Conservation (phyloP, 2,797 vertebrate species). For the Rhinella marina region DNA sequence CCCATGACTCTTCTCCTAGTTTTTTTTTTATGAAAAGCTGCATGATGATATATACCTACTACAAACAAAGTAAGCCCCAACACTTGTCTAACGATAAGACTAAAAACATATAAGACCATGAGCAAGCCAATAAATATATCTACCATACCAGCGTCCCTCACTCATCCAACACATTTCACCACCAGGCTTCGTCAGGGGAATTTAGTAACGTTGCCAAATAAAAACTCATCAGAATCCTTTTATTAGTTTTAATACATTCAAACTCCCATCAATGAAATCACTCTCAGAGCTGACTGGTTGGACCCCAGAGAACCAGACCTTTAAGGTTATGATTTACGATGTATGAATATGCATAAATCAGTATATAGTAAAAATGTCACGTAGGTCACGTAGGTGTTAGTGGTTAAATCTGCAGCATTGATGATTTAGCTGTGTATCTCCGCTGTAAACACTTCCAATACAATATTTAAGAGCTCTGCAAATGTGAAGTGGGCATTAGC, state of each 20-base stretch:
- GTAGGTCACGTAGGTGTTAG: background rate
- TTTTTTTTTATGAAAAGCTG: too few relatives aligned
- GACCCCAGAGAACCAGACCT: background rate
- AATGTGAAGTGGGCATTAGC: slow-evolving; percentile 49
- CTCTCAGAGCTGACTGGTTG: background rate
- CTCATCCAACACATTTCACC: too few relatives aligned
- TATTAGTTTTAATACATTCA: background rate
- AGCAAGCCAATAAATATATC: too few relatives aligned
- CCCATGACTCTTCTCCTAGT: too few relatives aligned
- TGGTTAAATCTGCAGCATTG: background rate
- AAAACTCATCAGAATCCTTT: background rate
- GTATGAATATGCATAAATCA: background rate
- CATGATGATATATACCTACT: too few relatives aligned
- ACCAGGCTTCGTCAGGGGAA: too few relatives aligned
- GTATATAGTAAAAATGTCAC: background rate
- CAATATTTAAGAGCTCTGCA: slow-evolving; percentile 35
- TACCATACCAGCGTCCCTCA: too few relatives aligned
- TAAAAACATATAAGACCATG: too few relatives aligned
- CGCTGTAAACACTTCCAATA: slow-evolving; percentile 17
- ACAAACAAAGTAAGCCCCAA: too few relatives aligned
- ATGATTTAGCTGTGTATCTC: slow-evolving; percentile 14
- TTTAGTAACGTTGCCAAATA: background rate
- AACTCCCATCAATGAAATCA: background rate
- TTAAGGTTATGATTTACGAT: background rate
- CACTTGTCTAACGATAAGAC: too few relatives aligned